Evolutionary conservation across 1,140 invertebrate genomes (phyloP).

Genomic region (Heliothis virescens): DNA sequence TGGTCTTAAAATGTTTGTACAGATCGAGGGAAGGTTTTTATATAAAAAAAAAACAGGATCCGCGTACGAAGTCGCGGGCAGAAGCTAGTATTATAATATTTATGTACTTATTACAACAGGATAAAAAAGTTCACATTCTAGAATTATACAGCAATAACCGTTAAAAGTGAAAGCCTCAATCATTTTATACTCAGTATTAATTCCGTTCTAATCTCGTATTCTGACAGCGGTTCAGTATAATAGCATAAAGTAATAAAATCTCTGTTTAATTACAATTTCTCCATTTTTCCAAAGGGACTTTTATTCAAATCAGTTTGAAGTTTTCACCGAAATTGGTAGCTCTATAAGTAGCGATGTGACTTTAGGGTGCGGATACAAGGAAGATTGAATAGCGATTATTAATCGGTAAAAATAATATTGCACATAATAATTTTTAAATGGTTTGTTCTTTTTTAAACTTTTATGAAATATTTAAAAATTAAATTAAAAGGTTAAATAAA

Average conservation of each 20-base stretch:
- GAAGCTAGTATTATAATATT: too few relatives aligned
- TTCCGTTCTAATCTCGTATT: conserved; percentile 6
- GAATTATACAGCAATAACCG: neutral
- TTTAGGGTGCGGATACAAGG: neutral
- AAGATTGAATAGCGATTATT: neutral
- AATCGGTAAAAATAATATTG: too few relatives aligned
- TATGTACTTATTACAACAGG: too few relatives aligned
- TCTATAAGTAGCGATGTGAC: conserved; percentile 36
- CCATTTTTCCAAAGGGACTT: conserved; percentile 30
- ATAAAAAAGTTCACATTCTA: too few relatives aligned
- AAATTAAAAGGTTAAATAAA: too few relatives aligned
- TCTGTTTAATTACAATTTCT: conserved; percentile 37
- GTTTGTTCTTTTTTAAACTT: too few relatives aligned
- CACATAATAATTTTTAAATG: too few relatives aligned
- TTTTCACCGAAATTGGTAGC: conserved; percentile 44
- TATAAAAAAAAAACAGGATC: too few relatives aligned
- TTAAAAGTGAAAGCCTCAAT: neutral
- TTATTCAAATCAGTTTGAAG: conserved; percentile 52
- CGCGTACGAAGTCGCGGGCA: too few relatives aligned
- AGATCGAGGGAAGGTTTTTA: too few relatives aligned
- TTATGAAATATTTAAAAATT: too few relatives aligned
- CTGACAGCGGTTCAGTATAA: neutral
- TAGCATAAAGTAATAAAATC: conserved; percentile 26
- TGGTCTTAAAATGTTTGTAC: too few relatives aligned
- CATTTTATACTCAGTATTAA: neutral